Conservation (phyloP, 2,113 vertebrate genomes). For the Tetraodon nigroviridis region DNA sequence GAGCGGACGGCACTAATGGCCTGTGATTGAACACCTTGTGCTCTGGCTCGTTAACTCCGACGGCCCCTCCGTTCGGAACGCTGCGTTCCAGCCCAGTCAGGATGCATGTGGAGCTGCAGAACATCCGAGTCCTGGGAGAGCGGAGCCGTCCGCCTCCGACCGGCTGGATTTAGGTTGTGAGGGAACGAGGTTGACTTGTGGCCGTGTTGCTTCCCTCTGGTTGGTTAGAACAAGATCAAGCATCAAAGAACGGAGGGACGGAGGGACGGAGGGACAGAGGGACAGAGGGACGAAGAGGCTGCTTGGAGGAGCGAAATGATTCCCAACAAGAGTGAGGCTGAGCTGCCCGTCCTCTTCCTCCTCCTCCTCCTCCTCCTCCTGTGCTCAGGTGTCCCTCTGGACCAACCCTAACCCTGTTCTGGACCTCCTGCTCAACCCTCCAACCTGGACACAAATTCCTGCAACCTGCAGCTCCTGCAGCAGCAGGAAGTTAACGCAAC, state of each 20-base stretch:
- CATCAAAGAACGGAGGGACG: too few relatives aligned
- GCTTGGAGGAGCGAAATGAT: slow-evolving; percentile 75
- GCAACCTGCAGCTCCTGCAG: too few relatives aligned
- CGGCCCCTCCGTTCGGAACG: slow-evolving; percentile 55
- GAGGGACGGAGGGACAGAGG: slow-evolving; percentile 62
- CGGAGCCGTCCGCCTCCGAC: too few relatives aligned
- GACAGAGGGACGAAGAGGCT: slow-evolving; percentile 44
- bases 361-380: slow-evolving; percentile 30
- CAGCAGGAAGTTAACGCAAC: too few relatives aligned
- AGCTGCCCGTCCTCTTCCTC: slow-evolving; percentile 19
- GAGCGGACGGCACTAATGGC: slow-evolving; percentile 60
- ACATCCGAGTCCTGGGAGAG: too few relatives aligned
- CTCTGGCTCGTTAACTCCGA: slow-evolving; percentile 67
- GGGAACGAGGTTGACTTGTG: too few relatives aligned
- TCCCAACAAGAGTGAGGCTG: slow-evolving; percentile 61
- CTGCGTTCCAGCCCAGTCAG: slow-evolving; percentile 51
- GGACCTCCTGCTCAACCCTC: slow-evolving; percentile 57
- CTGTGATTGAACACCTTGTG: slow-evolving; percentile 71
- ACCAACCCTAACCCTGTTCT: slow-evolving; percentile 77
- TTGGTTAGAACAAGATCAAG: too few relatives aligned
- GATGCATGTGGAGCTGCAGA: slow-evolving; percentile 12
- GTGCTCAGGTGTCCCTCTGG: slow-evolving; percentile 71
- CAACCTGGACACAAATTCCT: too few relatives aligned
- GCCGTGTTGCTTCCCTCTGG: too few relatives aligned
- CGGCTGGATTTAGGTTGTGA: too few relatives aligned